Conservation (phyloP, 2,797 vertebrate genomes). For the Melanotaenia trifasciata region DNA sequence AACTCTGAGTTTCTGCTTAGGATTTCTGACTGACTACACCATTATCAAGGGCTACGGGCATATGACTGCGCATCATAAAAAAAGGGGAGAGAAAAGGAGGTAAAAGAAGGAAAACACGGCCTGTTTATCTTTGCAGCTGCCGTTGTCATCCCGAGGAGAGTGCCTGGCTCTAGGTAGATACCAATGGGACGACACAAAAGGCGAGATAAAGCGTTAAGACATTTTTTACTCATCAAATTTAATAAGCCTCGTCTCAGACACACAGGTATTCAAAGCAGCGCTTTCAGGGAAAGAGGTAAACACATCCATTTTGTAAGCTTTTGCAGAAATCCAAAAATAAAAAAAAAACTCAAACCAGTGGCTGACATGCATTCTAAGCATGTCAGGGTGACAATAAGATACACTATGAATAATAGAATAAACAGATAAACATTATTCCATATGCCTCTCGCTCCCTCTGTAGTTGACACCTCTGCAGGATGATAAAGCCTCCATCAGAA, state of each 20-base stretch:
- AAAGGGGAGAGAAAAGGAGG: constrained; percentile 49
- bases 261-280: constrained; percentile 70
- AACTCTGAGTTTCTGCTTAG: constrained; percentile 56
- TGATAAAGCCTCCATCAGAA: constrained; percentile 66
- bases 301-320: constrained; percentile 81
- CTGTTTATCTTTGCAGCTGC: constrained; percentile 74
- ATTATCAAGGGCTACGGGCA: constrained; percentile 72
- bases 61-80: constrained; percentile 59
- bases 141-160: constrained; percentile 65
- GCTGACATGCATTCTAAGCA: constrained; percentile 78
- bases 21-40: constrained; percentile 77
- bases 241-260: constrained; percentile 80
- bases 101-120: constrained; percentile 60
- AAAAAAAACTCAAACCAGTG: constrained; percentile 56
- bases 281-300: constrained; percentile 75
- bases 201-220: constrained; percentile 80
- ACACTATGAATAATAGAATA: constrained; percentile 86
- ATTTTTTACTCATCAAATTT: constrained; percentile 80
- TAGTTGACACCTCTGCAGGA: constrained; percentile 61
- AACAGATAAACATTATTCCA: constrained; percentile 76
- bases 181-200: constrained; percentile 73
- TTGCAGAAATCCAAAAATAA: constrained; percentile 32
- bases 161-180: constrained; percentile 76
- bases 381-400: constrained; percentile 81
- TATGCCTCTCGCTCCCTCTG: constrained; percentile 45